Conservation (phyloP, 2,888 invertebrate genomes). For the Pyrrhia umbra region DNA sequence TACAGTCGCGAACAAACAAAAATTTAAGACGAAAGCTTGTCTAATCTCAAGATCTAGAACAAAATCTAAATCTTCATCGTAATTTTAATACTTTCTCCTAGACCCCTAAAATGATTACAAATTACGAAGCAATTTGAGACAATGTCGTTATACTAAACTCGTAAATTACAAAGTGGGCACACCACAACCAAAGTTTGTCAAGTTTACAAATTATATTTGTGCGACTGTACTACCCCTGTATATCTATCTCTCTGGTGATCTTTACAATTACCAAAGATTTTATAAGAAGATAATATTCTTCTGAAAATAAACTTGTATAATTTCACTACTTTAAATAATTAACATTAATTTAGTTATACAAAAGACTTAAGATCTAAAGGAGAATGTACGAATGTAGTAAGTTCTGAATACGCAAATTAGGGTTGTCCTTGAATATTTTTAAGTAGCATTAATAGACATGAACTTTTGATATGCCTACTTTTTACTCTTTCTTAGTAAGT, state of each 20-base stretch:
- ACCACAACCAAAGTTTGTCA: conserved; percentile 66
- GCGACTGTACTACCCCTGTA: conserved; percentile 30
- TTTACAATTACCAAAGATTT: conserved; percentile 27
- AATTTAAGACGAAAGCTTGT: background rate
- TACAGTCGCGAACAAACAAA: no score
- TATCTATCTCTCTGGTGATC: conserved; percentile 32
- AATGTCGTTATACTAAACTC: conserved; percentile 71
- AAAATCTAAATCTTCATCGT: conserved; percentile 13
- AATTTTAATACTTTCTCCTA: conserved; percentile 24
- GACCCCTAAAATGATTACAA: conserved; percentile 60
- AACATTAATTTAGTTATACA: conserved; percentile 21
- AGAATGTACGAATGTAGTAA: conserved; percentile 37
- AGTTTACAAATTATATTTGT: conserved; percentile 58
- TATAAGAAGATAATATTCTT: background rate
- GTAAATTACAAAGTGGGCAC: conserved; percentile 80
- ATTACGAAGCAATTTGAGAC: conserved; percentile 74
- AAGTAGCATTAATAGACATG: conserved; percentile 8
- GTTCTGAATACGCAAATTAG: conserved; percentile 38
- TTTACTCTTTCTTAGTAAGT: no score
- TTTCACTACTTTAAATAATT: conserved; percentile 25
- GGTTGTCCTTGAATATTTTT: conserved; percentile 14
- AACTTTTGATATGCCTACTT: conserved; percentile 6
- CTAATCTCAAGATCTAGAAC: conserved; percentile 20
- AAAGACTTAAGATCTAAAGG: conserved; percentile 22
- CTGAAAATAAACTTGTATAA: background rate